Percentiles rank a stretch among this genome's conserved stretches.
Evolutionary conservation across 2,113 vertebrate species (phyloP).

Genomic region (Actenoides hombroni): DNA sequence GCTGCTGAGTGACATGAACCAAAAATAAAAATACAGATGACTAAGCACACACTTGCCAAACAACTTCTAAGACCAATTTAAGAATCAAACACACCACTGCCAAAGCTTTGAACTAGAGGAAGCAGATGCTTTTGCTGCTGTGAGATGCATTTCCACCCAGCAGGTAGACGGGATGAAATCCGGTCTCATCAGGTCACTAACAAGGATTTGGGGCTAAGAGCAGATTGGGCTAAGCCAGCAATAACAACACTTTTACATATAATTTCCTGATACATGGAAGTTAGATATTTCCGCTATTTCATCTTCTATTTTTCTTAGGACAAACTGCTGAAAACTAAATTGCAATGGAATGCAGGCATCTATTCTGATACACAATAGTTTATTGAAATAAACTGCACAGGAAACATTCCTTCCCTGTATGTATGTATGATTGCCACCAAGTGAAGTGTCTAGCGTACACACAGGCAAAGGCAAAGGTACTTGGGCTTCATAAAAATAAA

Average conservation of each 20-base stretch:
- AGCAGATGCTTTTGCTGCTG: constrained; percentile 68
- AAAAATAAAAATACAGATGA: constrained; percentile 64
- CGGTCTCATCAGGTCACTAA: constrained; percentile 55
- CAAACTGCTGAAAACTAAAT: constrained; percentile 51
- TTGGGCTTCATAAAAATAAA: background rate
- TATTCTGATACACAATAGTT: constrained; percentile 55
- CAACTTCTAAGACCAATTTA: constrained; percentile 67
- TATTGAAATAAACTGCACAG: constrained; percentile 17
- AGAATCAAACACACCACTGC: constrained; percentile 50
- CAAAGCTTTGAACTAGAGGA: constrained; percentile 71
- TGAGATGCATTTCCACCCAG: constrained; percentile 69
- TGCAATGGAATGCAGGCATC: constrained; percentile 49
- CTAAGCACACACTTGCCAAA: constrained; percentile 54
- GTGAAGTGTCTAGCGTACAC: background rate
- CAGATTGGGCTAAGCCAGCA: constrained; percentile 54
- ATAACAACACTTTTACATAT: constrained; percentile 64
- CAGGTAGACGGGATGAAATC: constrained; percentile 64
- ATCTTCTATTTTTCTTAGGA: constrained; percentile 64
- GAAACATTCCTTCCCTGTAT: constrained; percentile 2
- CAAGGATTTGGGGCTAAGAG: constrained; percentile 38
- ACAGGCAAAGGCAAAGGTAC: background rate
- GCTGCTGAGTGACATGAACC: background rate
- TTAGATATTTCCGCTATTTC: constrained; percentile 61
- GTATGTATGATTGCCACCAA: background rate
- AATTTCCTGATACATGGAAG: constrained; percentile 61